These are phyloP conservation scores for Drosophila affinis DNA, from an alignment of 2,888 invertebrate species.

Conservation along the genomic window DNA sequence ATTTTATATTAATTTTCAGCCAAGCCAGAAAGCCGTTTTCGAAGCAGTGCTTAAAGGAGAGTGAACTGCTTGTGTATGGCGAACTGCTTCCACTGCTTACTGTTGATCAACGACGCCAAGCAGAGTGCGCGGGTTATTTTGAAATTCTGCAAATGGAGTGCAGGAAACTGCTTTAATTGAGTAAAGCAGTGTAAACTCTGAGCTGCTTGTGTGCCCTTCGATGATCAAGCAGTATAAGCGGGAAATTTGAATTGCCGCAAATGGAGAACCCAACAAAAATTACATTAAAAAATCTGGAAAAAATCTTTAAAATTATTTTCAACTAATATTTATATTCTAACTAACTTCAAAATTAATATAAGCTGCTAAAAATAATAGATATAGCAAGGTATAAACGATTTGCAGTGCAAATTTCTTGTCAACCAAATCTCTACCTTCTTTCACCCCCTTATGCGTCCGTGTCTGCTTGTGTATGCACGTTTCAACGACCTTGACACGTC, in stretches of 20 bases:
- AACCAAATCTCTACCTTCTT: neutral
- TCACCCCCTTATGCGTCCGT: neutral
- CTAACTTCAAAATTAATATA: neutral
- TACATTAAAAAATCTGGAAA: neutral
- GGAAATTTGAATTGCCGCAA: neutral
- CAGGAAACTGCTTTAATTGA: too few relatives aligned
- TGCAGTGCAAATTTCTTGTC: neutral
- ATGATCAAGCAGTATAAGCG: neutral
- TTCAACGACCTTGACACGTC: conserved; percentile 66
- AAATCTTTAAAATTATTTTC: neutral
- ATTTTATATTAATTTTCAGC: neutral
- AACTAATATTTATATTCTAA: neutral
- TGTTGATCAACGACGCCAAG: neutral
- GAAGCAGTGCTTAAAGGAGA: neutral
- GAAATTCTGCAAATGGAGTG: too few relatives aligned
- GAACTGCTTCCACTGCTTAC: neutral
- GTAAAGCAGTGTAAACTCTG: too few relatives aligned
- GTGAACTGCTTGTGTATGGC: neutral
- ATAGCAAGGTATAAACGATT: too few relatives aligned
- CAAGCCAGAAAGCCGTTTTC: neutral
- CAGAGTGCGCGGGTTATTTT: too few relatives aligned
- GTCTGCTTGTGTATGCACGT: neutral
- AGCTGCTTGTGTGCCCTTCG: too few relatives aligned
- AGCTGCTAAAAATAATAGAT: neutral
- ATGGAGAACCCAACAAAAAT: neutral